Evolutionary conservation across 1,140 invertebrate genomes (phyloP).

Genomic region (Conus ventricosus): DNA sequence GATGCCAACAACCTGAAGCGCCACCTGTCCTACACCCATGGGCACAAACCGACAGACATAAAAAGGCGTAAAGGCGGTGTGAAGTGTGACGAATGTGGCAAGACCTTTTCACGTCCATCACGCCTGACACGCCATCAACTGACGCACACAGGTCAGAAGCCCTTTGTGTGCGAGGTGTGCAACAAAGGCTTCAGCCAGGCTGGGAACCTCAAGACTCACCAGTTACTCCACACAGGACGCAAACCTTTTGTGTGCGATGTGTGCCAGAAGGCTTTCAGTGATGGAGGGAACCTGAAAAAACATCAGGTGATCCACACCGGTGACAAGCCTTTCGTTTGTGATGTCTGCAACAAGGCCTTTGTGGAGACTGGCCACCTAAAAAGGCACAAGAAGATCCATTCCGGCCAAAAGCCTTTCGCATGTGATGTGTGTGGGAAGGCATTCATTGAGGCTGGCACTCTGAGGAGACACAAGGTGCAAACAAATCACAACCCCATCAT

Average conservation of each 20-base stretch:
- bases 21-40: too few relatives aligned
- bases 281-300: constrained; percentile 79
- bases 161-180: constrained; percentile 80
- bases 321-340: constrained; percentile 52
- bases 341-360: constrained; percentile 4
- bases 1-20: too few relatives aligned
- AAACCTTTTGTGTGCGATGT: constrained; percentile 83
- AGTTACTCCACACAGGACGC: constrained; percentile 88
- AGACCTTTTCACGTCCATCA: background rate
- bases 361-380: background rate
- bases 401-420: background rate
- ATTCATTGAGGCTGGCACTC: constrained; percentile 33
- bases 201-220: constrained; percentile 87
- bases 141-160: background rate
- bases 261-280: constrained; percentile 54
- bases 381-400: background rate
- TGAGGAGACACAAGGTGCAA: constrained; percentile 29
- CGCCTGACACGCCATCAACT: background rate
- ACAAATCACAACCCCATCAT: too few relatives aligned
- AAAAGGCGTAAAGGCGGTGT: too few relatives aligned
- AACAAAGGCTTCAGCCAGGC: constrained; percentile 91
- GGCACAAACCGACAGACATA: too few relatives aligned
- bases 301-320: constrained; percentile 91
- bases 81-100: background rate
- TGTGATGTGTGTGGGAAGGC: constrained; percentile 38